Evolutionary conservation across 2,888 invertebrate species (phyloP).

Genomic region (Strigamia crassipes): DNA sequence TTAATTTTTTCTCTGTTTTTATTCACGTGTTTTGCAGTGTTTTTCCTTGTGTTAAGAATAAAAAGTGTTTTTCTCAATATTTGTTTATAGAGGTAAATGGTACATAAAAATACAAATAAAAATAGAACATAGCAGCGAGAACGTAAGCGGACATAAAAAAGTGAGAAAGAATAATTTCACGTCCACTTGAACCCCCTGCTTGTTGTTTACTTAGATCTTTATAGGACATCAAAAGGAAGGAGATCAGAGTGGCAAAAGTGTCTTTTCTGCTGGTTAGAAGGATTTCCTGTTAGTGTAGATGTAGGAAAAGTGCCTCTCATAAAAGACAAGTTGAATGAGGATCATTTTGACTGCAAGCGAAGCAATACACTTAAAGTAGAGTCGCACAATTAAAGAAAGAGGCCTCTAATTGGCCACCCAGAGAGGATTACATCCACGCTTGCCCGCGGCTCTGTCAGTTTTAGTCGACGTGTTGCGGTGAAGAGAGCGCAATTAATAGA

Average conservation of each 20-base stretch:
- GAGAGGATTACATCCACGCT: constrained; percentile 32
- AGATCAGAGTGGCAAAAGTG: constrained; percentile 42
- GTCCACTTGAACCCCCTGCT: constrained; percentile 35
- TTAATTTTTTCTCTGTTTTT: background rate
- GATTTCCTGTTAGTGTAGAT: constrained; percentile 42
- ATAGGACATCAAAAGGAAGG: constrained; percentile 38
- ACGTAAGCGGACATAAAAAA: constrained; percentile 27
- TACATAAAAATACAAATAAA: constrained; percentile 32
- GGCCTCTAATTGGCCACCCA: constrained; percentile 42
- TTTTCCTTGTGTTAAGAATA: background rate
- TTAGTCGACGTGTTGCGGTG: constrained; percentile 38
- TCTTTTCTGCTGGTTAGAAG: constrained; percentile 42
- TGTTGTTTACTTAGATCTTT: constrained; percentile 38
- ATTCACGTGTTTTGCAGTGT: background rate
- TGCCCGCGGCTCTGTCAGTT: constrained; percentile 33
- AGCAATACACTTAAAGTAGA: constrained; percentile 36
- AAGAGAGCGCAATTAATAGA: constrained; percentile 4
- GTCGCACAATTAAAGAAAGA: constrained; percentile 39
- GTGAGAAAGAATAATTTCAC: constrained; percentile 36
- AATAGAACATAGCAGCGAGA: background rate
- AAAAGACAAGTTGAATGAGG: constrained; percentile 42
- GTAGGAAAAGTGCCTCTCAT: constrained; percentile 40
- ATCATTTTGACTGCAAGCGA: constrained; percentile 40
- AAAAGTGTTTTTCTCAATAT: background rate
- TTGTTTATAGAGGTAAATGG: background rate